Evolutionary conservation across 2,797 vertebrate genomes (phyloP), one percentile per base, ranked within the genome.

Genomic region (Melanotaenia boesemani): DNA sequence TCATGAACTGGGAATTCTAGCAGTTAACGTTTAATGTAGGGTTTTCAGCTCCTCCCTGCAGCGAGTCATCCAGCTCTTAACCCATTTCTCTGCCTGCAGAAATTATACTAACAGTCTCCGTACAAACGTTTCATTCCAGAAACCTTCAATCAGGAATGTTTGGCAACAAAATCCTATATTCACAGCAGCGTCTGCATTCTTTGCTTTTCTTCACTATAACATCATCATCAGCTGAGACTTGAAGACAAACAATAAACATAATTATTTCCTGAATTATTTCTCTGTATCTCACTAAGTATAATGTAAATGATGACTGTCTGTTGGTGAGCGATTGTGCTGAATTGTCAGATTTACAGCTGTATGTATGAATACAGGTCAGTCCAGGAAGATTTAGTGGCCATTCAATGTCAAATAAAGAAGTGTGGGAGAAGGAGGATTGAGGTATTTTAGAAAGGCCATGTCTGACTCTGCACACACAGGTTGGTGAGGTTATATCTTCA

Each of bases 21-120:
- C 3, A 15, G 34, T 87, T 62, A 79, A 83, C 79, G 70, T 80
- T 86, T 74, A 66, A 84, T 72, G 22, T 28, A n/a, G 46, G 60
- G 5, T 59, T 63, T 50, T 36, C 57, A 63, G 68, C 48, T 70
- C 67, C 73, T 37, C 44, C 58, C 69, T 16, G 48, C 39, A 50
- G 26, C 54, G 71, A 63, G 55, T 24, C 65, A 30, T 26, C 0
- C 32, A 12, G 41, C 20, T 48, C 11, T 16, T 44, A 13, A 16
- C 39, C 39, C 8, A 39, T 12, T 30, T 32, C 13, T n/a, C 36
- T 24, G 55, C 6, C 62, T 48, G 61, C 16, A 22, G 61, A 1
- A 8, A 8, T 50, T 15, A 15, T 44, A 15, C 39, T 16, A 44
- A 44, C 39, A 4, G 39, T 16, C 39, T 44, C 39, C 39, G 15